These are phyloP conservation scores for Gavia stellata DNA, from an alignment of 2,113 vertebrate species.

Conservation along the genomic window DNA sequence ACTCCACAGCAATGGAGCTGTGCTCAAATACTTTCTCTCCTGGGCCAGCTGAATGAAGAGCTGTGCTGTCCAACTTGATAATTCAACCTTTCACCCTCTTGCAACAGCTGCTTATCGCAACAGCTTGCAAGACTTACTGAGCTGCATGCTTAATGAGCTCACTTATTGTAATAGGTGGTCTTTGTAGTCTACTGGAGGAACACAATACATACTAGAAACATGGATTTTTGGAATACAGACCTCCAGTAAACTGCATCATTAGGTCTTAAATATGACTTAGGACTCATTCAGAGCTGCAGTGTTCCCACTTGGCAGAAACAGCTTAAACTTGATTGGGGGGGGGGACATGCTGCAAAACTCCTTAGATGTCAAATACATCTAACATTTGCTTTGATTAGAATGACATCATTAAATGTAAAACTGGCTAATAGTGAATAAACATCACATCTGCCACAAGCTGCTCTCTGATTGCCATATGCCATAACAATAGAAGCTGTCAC, in stretches of 20 bases:
- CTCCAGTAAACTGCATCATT: not conserved
- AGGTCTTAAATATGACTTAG: not conserved
- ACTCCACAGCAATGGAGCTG: not conserved
- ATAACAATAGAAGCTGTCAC: slow-evolving; percentile 51
- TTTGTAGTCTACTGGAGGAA: slow-evolving; percentile 33
- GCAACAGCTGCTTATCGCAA: slow-evolving; percentile 78
- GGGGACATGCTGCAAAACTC: not conserved
- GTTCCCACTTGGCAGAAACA: not conserved
- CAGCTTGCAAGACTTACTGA: slow-evolving; percentile 69
- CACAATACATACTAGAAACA: not conserved
- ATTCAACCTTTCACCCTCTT: slow-evolving; percentile 66
- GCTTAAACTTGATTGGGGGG: not conserved
- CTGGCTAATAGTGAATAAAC: slow-evolving; percentile 34
- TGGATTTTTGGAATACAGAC: not conserved
- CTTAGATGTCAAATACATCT: not conserved
- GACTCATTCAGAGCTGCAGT: not conserved
- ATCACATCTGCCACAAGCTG: slow-evolving; percentile 56
- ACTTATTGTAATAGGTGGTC: slow-evolving; percentile 48
- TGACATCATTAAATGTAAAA: slow-evolving; percentile 12
- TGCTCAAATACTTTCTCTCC: not conserved
- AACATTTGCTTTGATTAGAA: not conserved
- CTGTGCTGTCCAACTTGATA: slow-evolving; percentile 51
- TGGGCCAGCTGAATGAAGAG: not conserved
- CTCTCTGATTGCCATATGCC: slow-evolving; percentile 43
- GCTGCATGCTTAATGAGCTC: slow-evolving; percentile 64